Percentiles rank a stretch among this genome's conserved stretches.
Evolutionary conservation across 2,113 vertebrate genomes (phyloP).

Genomic region (Eclectus roratus): DNA sequence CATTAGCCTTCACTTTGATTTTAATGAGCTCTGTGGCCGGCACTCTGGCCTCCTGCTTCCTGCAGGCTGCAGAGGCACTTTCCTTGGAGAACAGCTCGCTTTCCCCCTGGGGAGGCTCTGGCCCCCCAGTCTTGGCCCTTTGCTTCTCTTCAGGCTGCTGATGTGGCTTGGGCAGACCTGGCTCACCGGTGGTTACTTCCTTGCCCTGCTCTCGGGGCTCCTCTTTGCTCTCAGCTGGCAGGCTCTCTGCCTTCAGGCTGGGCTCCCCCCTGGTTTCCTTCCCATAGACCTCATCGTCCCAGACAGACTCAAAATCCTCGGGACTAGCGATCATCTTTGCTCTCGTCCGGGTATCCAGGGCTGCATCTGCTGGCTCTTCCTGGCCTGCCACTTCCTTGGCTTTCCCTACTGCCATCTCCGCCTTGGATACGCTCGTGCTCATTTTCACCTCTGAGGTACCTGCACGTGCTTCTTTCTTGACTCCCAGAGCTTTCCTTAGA

Average conservation of each 20-base stretch:
- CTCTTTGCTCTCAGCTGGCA: neutral
- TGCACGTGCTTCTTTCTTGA: constrained; percentile 60
- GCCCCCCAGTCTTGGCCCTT: neutral
- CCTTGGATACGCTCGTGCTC: constrained; percentile 41
- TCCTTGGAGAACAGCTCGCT: neutral
- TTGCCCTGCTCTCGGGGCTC: neutral
- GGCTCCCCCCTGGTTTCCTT: constrained; percentile 10
- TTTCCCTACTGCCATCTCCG: constrained; percentile 64
- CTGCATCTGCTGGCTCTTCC: constrained; percentile 56
- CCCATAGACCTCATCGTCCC: constrained; percentile 62
- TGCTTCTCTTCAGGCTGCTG: constrained; percentile 21
- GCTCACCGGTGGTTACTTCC: neutral
- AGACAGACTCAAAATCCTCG: constrained; percentile 73
- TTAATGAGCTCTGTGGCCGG: constrained; percentile 41
- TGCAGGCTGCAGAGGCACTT: neutral
- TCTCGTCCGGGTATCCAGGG: constrained; percentile 23
- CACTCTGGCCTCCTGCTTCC: constrained; percentile 53
- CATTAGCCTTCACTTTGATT: constrained; percentile 58
- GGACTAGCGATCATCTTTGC: constrained; percentile 76
- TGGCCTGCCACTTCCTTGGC: constrained; percentile 64
- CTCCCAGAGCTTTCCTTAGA: constrained; percentile 70
- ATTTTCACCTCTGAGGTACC: constrained; percentile 44
- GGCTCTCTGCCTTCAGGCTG: neutral
- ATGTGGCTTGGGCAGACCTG: neutral
- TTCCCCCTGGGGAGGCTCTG: neutral